phyloP scores from a whole-genome alignment of 2,113 vertebrate species.

The Boulengeromyrus knoepffleri region DNA sequence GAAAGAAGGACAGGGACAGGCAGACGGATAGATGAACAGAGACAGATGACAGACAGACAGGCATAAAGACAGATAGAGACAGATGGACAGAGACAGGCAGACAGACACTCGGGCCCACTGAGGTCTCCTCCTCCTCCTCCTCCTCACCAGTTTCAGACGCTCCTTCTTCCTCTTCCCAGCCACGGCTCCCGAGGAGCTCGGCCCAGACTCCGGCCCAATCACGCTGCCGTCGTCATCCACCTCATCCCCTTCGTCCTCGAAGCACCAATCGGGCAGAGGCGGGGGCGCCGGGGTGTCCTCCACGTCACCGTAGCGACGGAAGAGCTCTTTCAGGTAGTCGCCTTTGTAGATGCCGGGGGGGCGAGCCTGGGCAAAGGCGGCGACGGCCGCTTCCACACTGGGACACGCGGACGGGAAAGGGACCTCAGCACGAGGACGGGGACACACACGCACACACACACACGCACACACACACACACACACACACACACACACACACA shows the following conservation, averaged over 20 bases:
- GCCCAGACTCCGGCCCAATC: slow-evolving; percentile 74
- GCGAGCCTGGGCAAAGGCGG: slow-evolving; percentile 81
- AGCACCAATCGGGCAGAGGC: slow-evolving; percentile 89
- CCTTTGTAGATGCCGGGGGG: slow-evolving; percentile 96
- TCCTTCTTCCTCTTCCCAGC: slow-evolving; percentile 85
- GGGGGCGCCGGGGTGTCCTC: slow-evolving; percentile 83
- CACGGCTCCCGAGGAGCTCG: slow-evolving; percentile 79
- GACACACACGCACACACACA: too few species aligned
- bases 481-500: background rate
- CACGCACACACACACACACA: background rate
- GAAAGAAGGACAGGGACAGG: background rate
- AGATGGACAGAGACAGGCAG: too few species aligned
- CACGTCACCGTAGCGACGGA: slow-evolving; percentile 86
- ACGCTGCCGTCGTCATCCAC: slow-evolving; percentile 53
- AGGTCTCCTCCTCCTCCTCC: background rate
- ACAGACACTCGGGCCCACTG: background rate
- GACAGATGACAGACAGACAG: background rate
- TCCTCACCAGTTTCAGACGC: slow-evolving; percentile 83
- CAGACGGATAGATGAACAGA: too few species aligned
- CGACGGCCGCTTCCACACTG: slow-evolving; percentile 91
- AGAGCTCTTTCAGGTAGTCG: slow-evolving; percentile 96
- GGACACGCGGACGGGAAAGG: slow-evolving; percentile 20
- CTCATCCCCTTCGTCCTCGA: slow-evolving; percentile 80
- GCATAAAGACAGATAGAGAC: too few species aligned
- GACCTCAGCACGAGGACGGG: background rate